These are phyloP conservation scores for Siniperca undulata DNA, from an alignment of 2,797 vertebrate species.

Conservation along the genomic window DNA sequence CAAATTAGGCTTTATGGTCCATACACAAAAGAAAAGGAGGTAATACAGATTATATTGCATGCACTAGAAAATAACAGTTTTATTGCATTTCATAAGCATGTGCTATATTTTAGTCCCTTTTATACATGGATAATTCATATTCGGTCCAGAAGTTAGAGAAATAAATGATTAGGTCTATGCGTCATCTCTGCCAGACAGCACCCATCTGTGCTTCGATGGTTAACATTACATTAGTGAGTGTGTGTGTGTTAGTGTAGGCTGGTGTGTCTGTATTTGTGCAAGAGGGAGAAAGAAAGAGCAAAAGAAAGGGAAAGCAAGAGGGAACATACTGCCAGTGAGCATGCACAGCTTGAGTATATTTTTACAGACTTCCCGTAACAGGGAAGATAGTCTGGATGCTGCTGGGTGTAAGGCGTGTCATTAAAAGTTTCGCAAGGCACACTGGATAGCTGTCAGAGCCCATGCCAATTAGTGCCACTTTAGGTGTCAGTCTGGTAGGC, in stretches of 20 bases:
- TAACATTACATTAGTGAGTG: slow-evolving; percentile 55
- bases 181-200: slow-evolving; percentile 76
- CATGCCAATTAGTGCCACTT: slow-evolving; percentile 87
- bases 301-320: slow-evolving; percentile 45
- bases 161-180: slow-evolving; percentile 71
- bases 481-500: slow-evolving; percentile 82
- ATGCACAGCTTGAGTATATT: slow-evolving; percentile 75
- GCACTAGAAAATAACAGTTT: slow-evolving; percentile 41
- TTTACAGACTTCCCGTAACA: slow-evolving; percentile 71
- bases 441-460: slow-evolving; percentile 83
- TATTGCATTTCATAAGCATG: slow-evolving; percentile 55
- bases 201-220: slow-evolving; percentile 73
- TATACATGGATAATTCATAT: slow-evolving; percentile 54
- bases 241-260: slow-evolving; percentile 50
- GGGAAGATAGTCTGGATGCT: slow-evolving; percentile 69
- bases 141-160: slow-evolving; percentile 56
- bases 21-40: slow-evolving; percentile 24
- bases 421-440: slow-evolving; percentile 82
- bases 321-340: slow-evolving; percentile 64
- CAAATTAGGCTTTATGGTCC: slow-evolving; percentile 52
- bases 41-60: slow-evolving; percentile 51
- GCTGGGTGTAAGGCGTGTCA: slow-evolving; percentile 77
- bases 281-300: slow-evolving; percentile 37
- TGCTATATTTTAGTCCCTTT: slow-evolving; percentile 33
- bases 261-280: slow-evolving; percentile 62